Evolutionary conservation across 2,797 vertebrate genomes (phyloP).

Genomic region (Mastacembelus armatus): DNA sequence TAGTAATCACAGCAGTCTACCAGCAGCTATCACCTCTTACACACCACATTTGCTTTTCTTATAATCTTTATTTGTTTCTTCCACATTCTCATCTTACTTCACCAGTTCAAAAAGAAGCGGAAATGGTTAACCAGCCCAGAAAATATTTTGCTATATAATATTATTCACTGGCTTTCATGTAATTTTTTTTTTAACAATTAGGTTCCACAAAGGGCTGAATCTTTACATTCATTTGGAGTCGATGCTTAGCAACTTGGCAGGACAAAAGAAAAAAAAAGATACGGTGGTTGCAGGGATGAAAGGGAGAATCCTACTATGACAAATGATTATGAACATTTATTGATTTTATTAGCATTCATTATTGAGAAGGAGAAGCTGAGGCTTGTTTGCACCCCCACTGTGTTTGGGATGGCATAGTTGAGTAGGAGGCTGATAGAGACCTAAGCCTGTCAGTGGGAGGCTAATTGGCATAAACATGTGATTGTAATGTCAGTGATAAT

Average conservation of each 20-base stretch:
- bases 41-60: conserved; percentile 9
- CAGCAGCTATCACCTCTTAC: conserved; percentile 34
- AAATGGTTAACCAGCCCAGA: conserved; percentile 42
- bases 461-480: conserved; percentile 77
- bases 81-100: conserved; percentile 5
- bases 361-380: conserved; percentile 18
- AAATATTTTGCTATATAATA: conserved; percentile 77
- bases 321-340: conserved; percentile 84
- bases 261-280: conserved; percentile 54
- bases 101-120: conserved; percentile 38
- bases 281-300: conserved; percentile 34
- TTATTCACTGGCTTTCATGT: conserved; percentile 79
- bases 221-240: conserved; percentile 70
- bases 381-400: conserved; percentile 47
- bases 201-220: conserved; percentile 68
- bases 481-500: conserved; percentile 73
- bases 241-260: conserved; percentile 69
- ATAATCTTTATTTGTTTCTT: conserved; percentile 7
- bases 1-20: conserved; percentile 47
- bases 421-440: conserved; percentile 36
- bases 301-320: conserved; percentile 74
- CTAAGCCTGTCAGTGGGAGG: conserved; percentile 65
- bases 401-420: conserved; percentile 27
- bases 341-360: conserved; percentile 85
- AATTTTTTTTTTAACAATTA: conserved; percentile 71